These are phyloP conservation scores for Drosophila quinaria DNA, from an alignment of 2,888 invertebrate genomes.

Conservation along the genomic window DNA sequence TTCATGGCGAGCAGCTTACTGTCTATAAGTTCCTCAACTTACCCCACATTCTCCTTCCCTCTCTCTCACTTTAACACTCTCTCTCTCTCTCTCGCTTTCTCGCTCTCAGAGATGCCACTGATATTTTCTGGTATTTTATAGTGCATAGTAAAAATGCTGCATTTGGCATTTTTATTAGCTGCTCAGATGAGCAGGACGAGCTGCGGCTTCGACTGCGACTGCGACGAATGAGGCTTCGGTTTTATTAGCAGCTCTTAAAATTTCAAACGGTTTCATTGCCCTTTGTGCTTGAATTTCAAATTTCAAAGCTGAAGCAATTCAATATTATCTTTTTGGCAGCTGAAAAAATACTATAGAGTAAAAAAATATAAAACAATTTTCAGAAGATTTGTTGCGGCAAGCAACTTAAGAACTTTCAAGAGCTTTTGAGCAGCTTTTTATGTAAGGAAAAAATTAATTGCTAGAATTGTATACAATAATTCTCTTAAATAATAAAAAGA, in stretches of 20 bases:
- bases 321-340: conserved; percentile 11
- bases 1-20: conserved; percentile 59
- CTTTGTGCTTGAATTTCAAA: conserved; percentile 33
- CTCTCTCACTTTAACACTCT: neutral
- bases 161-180: conserved; percentile 67
- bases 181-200: conserved; percentile 64
- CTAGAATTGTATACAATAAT: neutral
- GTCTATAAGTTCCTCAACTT: conserved; percentile 44
- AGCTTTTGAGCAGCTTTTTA: conserved; percentile 5
- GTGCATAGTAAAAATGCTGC: conserved; percentile 64
- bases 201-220: conserved; percentile 32
- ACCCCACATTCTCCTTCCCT: neutral
- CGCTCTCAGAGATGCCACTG: conserved; percentile 6
- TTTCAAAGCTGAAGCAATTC: conserved; percentile 17
- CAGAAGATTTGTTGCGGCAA: conserved; percentile 3
- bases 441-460: neutral
- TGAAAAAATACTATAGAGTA: neutral
- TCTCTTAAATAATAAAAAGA: neutral
- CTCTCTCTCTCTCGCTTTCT: neutral
- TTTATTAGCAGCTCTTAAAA: conserved; percentile 64
- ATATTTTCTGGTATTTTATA: conserved; percentile 56
- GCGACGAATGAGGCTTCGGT: conserved; percentile 34
- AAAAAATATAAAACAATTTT: neutral
- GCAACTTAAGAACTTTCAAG: too few relatives aligned
- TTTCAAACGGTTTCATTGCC: conserved; percentile 47